A percentile compares a stretch with the other conserved stretches of the same genome.
Evolutionary conservation across 2,888 invertebrate genomes (phyloP).

Genomic region (Hemistola chrysoprasaria): DNA sequence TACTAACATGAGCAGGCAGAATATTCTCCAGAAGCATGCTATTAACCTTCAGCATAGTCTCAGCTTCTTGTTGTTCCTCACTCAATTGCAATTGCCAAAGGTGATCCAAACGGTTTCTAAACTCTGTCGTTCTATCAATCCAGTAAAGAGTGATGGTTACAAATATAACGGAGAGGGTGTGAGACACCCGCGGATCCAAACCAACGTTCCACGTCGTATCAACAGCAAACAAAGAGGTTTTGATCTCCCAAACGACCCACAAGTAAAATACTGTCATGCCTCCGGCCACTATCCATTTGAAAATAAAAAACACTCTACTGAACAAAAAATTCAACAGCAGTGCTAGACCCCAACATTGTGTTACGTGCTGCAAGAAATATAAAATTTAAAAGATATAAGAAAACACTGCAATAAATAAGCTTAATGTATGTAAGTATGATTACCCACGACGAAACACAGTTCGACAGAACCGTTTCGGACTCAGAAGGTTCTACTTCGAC

Average conservation of each 20-base stretch:
- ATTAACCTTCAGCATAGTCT: constrained; percentile 93
- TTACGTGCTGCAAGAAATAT: constrained; percentile 86
- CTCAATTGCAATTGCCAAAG: constrained; percentile 85
- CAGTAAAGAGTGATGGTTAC: constrained; percentile 90
- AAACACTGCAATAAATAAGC: not conserved
- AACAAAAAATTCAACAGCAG: constrained; percentile 90
- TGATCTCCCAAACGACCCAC: constrained; percentile 85
- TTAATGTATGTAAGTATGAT: constrained; percentile 35
- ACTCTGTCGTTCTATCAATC: constrained; percentile 94
- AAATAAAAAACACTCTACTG: constrained; percentile 90
- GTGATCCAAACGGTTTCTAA: constrained; percentile 93
- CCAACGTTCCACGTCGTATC: constrained; percentile 87
- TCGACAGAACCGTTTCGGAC: constrained; percentile 55
- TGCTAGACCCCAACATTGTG: constrained; percentile 85
- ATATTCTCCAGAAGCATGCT: constrained; percentile 95
- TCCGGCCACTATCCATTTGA: constrained; percentile 89
- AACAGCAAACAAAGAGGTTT: constrained; percentile 77
- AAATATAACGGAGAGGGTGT: constrained; percentile 87
- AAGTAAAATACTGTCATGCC: constrained; percentile 85
- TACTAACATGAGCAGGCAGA: constrained; percentile 95
- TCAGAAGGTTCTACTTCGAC: constrained; percentile 41
- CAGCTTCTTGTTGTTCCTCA: constrained; percentile 92
- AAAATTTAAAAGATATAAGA: constrained; percentile 9
- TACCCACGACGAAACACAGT: constrained; percentile 79
- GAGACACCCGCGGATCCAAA: constrained; percentile 86